phyloP scores from a whole-genome alignment of 2,797 vertebrate genomes.

The Hybognathus amarus region DNA sequence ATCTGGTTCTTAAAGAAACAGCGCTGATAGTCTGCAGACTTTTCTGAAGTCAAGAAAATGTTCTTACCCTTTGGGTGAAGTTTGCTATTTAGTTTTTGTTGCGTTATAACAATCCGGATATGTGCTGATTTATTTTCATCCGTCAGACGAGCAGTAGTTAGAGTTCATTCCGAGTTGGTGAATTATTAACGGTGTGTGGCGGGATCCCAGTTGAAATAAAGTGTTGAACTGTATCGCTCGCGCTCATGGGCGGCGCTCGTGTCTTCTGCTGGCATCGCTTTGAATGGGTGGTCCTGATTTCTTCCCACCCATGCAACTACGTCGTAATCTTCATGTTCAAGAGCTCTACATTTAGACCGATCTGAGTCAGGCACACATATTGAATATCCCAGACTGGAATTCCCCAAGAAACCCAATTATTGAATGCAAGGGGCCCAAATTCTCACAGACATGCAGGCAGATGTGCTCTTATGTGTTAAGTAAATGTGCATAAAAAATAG shows the following conservation, averaged over 20 bases:
- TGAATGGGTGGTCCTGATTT: conserved; percentile 28
- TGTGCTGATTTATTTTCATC: background rate
- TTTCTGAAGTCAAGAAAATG: background rate
- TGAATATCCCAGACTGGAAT: conserved; percentile 5
- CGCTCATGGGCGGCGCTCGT: conserved; percentile 11
- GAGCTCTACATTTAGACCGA: conserved; percentile 18
- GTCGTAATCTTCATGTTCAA: conserved; percentile 14
- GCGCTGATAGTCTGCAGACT: background rate
- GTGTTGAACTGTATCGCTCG: background rate
- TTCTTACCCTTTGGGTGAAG: conserved; percentile 47
- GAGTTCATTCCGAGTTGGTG: conserved; percentile 10
- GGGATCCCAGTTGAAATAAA: conserved; percentile 2
- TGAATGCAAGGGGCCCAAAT: background rate
- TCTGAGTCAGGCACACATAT: conserved; percentile 3
- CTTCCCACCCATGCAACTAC: conserved; percentile 25
- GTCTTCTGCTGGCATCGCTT: background rate
- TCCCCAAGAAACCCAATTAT: conserved; percentile 3
- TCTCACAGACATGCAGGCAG: background rate
- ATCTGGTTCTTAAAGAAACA: background rate
- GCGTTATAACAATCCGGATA: conserved; percentile 8
- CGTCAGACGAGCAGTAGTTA: background rate
- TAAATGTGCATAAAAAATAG: background rate
- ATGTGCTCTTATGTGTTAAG: background rate
- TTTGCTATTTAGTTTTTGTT: background rate
- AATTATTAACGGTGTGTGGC: conserved; percentile 16